Conservation (phyloP, 2,888 invertebrate genomes). For the Rhagonycha lutea region DNA sequence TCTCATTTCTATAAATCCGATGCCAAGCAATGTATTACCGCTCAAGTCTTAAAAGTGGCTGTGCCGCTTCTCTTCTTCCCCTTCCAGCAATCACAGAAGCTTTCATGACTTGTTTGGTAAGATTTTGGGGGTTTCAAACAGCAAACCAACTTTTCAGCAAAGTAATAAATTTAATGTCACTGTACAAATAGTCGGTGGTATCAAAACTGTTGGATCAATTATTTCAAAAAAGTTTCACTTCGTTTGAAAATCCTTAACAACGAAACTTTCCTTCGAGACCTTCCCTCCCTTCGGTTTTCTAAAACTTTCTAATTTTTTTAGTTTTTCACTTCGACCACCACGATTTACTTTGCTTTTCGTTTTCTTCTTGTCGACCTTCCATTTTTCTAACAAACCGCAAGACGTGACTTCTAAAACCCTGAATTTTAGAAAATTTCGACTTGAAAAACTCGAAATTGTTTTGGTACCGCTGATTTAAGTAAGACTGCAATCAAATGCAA, state of each 20-base stretch:
- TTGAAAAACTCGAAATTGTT: neutral
- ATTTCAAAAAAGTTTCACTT: neutral
- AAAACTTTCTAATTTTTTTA: neutral
- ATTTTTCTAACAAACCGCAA: neutral
- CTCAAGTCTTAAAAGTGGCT: conserved; percentile 41
- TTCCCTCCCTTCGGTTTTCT: neutral
- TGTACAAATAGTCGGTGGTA: conserved; percentile 39
- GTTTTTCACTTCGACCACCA: neutral
- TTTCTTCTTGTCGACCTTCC: neutral
- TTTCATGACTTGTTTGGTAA: conserved; percentile 44
- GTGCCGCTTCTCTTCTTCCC: conserved; percentile 41
- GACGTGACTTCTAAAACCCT: neutral
- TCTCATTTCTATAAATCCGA: conserved; percentile 30
- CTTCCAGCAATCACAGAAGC: conserved; percentile 34
- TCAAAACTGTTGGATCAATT: conserved; percentile 38
- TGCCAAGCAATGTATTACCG: conserved; percentile 36
- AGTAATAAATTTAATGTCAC: conserved; percentile 49
- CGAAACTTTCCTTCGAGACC: neutral
- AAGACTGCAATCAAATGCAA: conserved; percentile 19
- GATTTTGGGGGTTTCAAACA: conserved; percentile 49
- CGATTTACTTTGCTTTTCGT: neutral
- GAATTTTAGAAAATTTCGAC: neutral
- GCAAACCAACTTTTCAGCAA: conserved; percentile 50
- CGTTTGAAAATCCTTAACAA: neutral
- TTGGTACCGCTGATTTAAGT: neutral